Evolutionary conservation across 2,888 invertebrate genomes (phyloP).

Genomic region (Drosophila ezoana): DNA sequence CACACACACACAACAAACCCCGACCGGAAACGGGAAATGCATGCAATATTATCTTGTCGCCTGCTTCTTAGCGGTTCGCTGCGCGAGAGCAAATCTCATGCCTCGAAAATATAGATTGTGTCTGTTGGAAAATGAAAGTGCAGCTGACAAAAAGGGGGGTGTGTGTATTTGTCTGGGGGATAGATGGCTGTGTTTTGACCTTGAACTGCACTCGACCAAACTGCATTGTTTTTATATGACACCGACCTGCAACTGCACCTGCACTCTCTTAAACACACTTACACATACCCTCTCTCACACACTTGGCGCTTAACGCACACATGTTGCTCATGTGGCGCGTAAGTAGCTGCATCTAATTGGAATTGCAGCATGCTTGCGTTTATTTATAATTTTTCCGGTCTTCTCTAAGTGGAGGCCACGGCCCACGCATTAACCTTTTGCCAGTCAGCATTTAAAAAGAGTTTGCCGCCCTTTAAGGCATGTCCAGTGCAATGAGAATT

Average conservation of each 20-base stretch:
- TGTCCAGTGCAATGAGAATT: slow-evolving; percentile 49
- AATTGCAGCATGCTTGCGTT: slow-evolving; percentile 38
- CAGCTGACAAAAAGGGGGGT: background rate
- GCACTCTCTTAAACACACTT: background rate
- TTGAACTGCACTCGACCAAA: slow-evolving; percentile 42
- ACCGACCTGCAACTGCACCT: slow-evolving; percentile 43
- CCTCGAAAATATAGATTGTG: slow-evolving; percentile 8
- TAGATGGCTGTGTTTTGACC: slow-evolving; percentile 36
- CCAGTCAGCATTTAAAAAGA: slow-evolving; percentile 40
- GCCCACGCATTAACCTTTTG: slow-evolving; percentile 64
- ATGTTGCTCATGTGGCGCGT: slow-evolving; percentile 64
- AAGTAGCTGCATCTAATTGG: slow-evolving; percentile 66
- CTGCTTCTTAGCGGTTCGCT: slow-evolving; percentile 22
- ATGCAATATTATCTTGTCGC: slow-evolving; percentile 68
- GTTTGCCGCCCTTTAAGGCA: slow-evolving; percentile 45
- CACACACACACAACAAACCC: slow-evolving; percentile 25
- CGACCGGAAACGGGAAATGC: slow-evolving; percentile 72
- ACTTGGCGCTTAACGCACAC: slow-evolving; percentile 32
- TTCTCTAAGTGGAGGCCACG: slow-evolving; percentile 29
- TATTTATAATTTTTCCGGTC: slow-evolving; percentile 49
- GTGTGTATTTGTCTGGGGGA: slow-evolving; percentile 7
- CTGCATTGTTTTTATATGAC: slow-evolving; percentile 28
- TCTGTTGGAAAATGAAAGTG: slow-evolving; percentile 20
- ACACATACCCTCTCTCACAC: background rate
- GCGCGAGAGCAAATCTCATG: background rate